Base-by-base conservation (phyloP, 2,888 invertebrate species). In the Dendrolimus pini region DNA sequence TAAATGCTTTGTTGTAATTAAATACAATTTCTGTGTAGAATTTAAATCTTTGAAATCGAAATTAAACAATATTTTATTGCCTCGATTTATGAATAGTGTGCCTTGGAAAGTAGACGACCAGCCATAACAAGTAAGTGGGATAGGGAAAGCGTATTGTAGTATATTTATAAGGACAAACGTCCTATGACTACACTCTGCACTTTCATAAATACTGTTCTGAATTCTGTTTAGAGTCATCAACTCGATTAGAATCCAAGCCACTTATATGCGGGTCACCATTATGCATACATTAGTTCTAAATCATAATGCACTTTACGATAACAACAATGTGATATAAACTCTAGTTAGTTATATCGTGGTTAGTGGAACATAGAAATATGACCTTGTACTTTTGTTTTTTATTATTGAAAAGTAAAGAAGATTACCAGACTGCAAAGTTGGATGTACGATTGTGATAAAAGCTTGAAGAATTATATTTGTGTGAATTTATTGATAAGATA, bases 91-190 rank as follows among this genome's bases (percentile, higher is more conserved):
- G 61, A 71, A 70, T 30, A 30, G 30, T 30, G 30, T 30, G 47
- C 12, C 47, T 47, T 47, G 9, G 47, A 47, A 47, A 47, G 47
- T 47, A 47, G 47, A 47, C 47, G 30, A 30, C 30, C 30, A 47
- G 47, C 47, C 47, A 10, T 10, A 47, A 47, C 47, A 75, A 77
- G 71, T 74, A 84, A 79, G 78, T 86, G 64, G 83, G 82, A 62
- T 63, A 78, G 69, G 73, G 86, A 87, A 86, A 88, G 80, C 63
- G 67, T 14, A 58, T 65, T 72, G 64, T 62, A 70, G 72, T 73
- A 74, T 67, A 69, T 69, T 72, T 72, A 72, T 67, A 79, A 78
- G 79, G 82, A 77, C 72, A 67, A 65, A 64, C 68, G 70, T 63
- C 65, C 71, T 68, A 74, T 74, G 67, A 72, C 53, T 56, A 59